Conservation (phyloP, 2,113 vertebrate genomes). For the Conger conger region DNA sequence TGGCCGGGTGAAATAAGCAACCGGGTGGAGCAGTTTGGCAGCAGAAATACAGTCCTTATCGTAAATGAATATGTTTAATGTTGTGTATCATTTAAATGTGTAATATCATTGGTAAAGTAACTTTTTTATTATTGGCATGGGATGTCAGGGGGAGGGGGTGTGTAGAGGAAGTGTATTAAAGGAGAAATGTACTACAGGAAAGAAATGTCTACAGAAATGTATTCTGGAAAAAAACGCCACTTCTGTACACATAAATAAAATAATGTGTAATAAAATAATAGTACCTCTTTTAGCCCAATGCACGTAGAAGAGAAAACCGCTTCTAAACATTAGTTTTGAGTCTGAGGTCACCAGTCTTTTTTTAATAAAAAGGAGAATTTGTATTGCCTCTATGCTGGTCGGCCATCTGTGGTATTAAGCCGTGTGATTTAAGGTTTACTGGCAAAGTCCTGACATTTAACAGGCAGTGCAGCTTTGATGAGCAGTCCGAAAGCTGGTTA, state of each 20-base stretch:
- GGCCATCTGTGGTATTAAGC: background rate
- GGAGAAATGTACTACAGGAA: background rate
- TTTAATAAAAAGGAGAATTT: no score
- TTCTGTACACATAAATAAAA: no score
- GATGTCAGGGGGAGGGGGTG: no score
- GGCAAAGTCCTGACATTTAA: background rate
- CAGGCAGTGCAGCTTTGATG: background rate
- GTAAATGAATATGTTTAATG: no score
- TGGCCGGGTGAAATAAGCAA: background rate
- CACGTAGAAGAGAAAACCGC: no score
- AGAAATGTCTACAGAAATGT: background rate
- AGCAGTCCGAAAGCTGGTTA: background rate
- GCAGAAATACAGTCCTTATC: background rate
- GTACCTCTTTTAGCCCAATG: no score
- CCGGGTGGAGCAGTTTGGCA: background rate
- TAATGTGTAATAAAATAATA: no score
- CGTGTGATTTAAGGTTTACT: background rate
- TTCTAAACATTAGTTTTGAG: no score
- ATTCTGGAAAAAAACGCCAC: background rate
- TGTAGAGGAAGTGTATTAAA: no score
- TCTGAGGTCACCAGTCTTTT: no score
- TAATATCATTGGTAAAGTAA: background rate
- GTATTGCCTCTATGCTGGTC: background rate
- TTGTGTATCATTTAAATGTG: background rate
- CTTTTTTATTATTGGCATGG: background rate